Evolutionary conservation across 1,140 invertebrate species (phyloP).

Genomic region (Rhyzopertha dominica): DNA sequence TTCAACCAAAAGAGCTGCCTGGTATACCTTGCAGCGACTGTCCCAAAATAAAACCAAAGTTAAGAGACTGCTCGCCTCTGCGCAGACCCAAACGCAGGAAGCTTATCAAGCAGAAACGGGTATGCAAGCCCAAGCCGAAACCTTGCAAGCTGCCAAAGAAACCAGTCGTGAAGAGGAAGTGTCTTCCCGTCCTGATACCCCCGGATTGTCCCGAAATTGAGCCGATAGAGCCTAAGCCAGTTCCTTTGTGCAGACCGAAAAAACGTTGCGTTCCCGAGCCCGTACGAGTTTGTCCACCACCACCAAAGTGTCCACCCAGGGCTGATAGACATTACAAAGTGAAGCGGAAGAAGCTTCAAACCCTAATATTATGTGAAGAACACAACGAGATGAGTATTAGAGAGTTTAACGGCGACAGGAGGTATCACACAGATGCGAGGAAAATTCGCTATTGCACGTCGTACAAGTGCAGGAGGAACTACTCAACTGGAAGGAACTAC

Average conservation of each 20-base stretch:
- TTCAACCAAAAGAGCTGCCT: slow-evolving; percentile 13
- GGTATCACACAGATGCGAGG: no score
- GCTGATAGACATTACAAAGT: slow-evolving; percentile 15
- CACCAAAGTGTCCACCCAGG: slow-evolving; percentile 10
- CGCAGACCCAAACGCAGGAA: no score
- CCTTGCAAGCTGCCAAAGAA: no score
- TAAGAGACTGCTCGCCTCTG: no score
- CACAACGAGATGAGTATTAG: slow-evolving; percentile 5
- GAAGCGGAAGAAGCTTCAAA: slow-evolving; percentile 5
- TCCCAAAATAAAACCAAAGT: no score
- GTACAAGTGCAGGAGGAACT: no score
- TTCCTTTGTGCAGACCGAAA: slow-evolving; percentile 14
- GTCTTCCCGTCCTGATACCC: slow-evolving; percentile 6
- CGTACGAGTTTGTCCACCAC: slow-evolving; percentile 8
- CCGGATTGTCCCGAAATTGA: slow-evolving; percentile 15
- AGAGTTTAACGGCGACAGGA: slow-evolving; percentile 10
- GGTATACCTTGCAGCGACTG: no score
- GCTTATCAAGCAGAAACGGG: no score
- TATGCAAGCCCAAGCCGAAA: no score
- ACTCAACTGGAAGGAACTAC: no score
- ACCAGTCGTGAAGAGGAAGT: slow-evolving; percentile 5
- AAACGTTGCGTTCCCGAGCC: slow-evolving; percentile 17
- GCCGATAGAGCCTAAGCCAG: not conserved
- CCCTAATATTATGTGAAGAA: slow-evolving; percentile 3
- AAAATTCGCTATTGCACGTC: no score